These are phyloP conservation scores for Microtus montanus DNA, from an alignment of 2,113 vertebrate genomes.

Conservation along the genomic window DNA sequence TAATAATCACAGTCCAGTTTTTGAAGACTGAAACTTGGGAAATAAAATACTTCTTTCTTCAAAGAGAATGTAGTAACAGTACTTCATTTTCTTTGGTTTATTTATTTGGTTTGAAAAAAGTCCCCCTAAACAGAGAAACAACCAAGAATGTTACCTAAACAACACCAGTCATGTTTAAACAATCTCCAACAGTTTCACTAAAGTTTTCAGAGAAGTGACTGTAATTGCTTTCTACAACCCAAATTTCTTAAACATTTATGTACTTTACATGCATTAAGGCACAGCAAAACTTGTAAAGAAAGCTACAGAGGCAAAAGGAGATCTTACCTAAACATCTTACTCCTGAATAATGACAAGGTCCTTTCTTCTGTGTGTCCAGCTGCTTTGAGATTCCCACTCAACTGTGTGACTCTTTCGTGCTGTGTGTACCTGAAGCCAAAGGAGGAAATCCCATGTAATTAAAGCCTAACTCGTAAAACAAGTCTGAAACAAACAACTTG, in stretches of 20 bases:
- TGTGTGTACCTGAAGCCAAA: constrained; percentile 55
- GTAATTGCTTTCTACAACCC: not conserved
- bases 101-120: not conserved
- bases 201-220: not conserved
- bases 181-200: not conserved
- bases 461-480: constrained; percentile 77
- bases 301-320: not conserved
- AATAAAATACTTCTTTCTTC: constrained; percentile 55
- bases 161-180: not conserved
- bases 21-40: constrained; percentile 2
- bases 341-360: constrained; percentile 23
- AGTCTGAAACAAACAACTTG: constrained; percentile 70
- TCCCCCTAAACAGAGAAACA: not conserved
- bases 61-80: constrained; percentile 28
- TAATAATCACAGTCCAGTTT: not conserved
- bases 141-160: not conserved
- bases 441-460: constrained; percentile 76
- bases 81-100: not conserved
- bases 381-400: constrained; percentile 62
- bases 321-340: constrained; percentile 79
- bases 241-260: constrained; percentile 8
- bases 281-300: constrained; percentile 18
- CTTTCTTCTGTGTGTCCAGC: constrained; percentile 31
- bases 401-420: constrained; percentile 41
- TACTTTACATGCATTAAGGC: not conserved